Conservation (phyloP, 2,888 invertebrate genomes). For the Galerucella pusilla region DNA sequence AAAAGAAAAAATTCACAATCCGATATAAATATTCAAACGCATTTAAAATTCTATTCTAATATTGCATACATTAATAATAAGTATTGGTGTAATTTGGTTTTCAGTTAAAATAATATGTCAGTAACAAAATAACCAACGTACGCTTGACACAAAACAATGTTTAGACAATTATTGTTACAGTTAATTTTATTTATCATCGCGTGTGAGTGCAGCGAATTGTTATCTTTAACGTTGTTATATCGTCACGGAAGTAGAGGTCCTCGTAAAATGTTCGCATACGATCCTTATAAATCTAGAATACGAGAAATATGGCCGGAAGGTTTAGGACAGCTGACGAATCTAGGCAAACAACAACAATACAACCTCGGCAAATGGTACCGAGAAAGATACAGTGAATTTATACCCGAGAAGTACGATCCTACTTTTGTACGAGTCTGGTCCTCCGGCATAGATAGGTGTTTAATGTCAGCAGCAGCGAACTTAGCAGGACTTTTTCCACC, state of each 20-base stretch:
- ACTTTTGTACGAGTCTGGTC: constrained; percentile 71
- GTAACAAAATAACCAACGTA: no score
- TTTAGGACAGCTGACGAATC: constrained; percentile 34
- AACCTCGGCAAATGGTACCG: constrained; percentile 77
- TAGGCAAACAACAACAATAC: constrained; percentile 26
- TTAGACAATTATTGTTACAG: background rate
- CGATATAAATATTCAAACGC: no score
- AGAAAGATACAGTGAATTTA: constrained; percentile 72
- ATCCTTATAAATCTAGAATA: constrained; percentile 27
- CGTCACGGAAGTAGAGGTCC: constrained; percentile 38
- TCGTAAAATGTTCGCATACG: constrained; percentile 30
- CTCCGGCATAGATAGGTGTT: constrained; percentile 85
- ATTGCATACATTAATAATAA: no score
- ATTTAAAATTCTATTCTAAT: no score
- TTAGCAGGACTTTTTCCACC: constrained; percentile 81
- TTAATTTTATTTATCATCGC: background rate
- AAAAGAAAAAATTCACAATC: no score
- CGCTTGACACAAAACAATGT: background rate
- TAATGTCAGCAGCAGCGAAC: constrained; percentile 85
- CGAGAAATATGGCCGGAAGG: constrained; percentile 40
- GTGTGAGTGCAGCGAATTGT: constrained; percentile 22
- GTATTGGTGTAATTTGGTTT: no score
- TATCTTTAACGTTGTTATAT: constrained; percentile 39
- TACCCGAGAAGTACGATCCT: constrained; percentile 67
- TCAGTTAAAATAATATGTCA: no score